Evolutionary conservation across 2,797 vertebrate species (phyloP), one percentile per base, ranked within the genome.

Genomic region (Sitta carolinensis): DNA sequence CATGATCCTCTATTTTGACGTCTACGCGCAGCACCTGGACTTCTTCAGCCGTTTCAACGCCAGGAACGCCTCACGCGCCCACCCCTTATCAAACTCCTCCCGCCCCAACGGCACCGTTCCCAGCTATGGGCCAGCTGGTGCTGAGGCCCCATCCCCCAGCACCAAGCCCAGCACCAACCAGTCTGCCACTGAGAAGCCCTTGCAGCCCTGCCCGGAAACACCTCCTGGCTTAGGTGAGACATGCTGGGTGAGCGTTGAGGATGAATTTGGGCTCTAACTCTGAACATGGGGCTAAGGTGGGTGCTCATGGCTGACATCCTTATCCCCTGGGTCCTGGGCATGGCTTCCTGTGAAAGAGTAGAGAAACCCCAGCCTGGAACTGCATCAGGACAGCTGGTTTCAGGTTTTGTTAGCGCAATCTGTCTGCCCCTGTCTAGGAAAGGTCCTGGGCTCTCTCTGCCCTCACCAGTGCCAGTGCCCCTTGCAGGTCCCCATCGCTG

Each of bases 1-100:
- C 97, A 99, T 99, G 98, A 99, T 99, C 97, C 98, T 99, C 92
- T 99, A 99, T 98, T 99, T 99, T 3, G 99, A 99, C 3, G 99
- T 99, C 96, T 99, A 99, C 62, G 98, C 99, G 72, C 99, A 99
- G 98, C 99, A 98, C 94, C 98, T 99, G 75, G 99, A 99, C 98
- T 99, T 99, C 97, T 99, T 99, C 98, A 99, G 98, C 97, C 99
- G 98, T 97, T 99, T 99, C 97, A 99, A 98, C 36, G 59, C 97
- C 94, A 98, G 98, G 25, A 98, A 98, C 7, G 91, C 93, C 75
- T 98, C 97, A 19, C 97, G 97, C 36, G 4, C 96, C 87, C 98
- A 99, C 94, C 98, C 98, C 83, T 99, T 98, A 97, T 94, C 95
- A 95, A 99, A 99, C 97, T 98, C 98, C 52, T 98, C 99, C 50